Evolutionary conservation across 2,797 vertebrate species (phyloP).

Genomic region (Cetoscarus ocellatus): DNA sequence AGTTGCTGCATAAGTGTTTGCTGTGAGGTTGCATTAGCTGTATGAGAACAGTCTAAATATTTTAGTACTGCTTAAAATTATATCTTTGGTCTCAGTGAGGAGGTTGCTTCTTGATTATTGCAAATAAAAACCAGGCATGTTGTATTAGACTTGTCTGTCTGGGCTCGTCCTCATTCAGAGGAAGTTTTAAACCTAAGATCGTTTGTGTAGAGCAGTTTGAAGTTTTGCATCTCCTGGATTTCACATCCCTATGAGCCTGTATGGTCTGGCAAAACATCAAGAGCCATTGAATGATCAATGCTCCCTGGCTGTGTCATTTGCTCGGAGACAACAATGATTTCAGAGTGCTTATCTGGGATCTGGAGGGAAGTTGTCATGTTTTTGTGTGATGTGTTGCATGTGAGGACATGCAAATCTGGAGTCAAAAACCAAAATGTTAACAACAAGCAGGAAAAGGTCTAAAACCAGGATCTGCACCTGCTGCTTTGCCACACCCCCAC

Average conservation of each 20-base stretch:
- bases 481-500: conserved; percentile 35
- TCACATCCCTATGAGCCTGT: conserved; percentile 4
- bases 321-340: conserved; percentile 38
- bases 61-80: conserved; percentile 27
- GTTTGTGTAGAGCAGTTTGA: conserved; percentile 9
- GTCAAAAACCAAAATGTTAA: conserved; percentile 13
- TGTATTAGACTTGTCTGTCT: conserved; percentile 24
- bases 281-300: conserved; percentile 45
- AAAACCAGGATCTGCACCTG: conserved; percentile 52
- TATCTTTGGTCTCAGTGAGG: conserved; percentile 8
- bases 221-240: conserved; percentile 24
- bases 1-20: conserved; percentile 48
- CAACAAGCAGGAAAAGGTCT: conserved; percentile 29
- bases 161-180: conserved; percentile 19
- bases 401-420: conserved; percentile 8
- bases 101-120: background rate
- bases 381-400: conserved; percentile 25
- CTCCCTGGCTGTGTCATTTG: conserved; percentile 38
- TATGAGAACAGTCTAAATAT: conserved; percentile 29
- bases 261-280: conserved; percentile 10
- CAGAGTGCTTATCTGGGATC: conserved; percentile 4
- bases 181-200: conserved; percentile 14
- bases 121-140: conserved; percentile 25
- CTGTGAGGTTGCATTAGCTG: conserved; percentile 36
- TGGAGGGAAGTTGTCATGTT: background rate